Conservation (phyloP, 1,140 invertebrate genomes). For the Pemphigus obesinymphae region DNA sequence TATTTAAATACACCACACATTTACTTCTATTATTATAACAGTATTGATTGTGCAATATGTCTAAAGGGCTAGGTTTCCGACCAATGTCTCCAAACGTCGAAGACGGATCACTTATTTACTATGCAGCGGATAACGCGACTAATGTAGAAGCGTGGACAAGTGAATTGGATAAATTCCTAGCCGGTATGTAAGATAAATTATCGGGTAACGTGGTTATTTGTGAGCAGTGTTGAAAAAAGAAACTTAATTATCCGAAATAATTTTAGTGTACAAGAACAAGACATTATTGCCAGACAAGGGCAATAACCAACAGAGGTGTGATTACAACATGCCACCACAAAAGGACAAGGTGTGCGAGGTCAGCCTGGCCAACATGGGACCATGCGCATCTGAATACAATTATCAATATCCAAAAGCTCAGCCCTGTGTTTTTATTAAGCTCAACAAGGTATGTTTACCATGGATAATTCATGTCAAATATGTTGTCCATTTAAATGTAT, state of each 20-base stretch:
- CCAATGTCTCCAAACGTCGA: conserved; percentile 69
- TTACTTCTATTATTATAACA: background rate
- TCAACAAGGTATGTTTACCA: conserved; percentile 65
- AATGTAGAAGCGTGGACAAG: conserved; percentile 64
- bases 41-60: background rate
- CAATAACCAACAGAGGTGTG: conserved; percentile 62
- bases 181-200: conserved; percentile 57
- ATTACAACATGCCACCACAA: conserved; percentile 57
- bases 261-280: conserved; percentile 27
- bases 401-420: conserved; percentile 69
- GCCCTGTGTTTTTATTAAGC: conserved; percentile 80
- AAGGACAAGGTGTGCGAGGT: conserved; percentile 67
- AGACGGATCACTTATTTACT: conserved; percentile 80
- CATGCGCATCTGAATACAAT: conserved; percentile 59
- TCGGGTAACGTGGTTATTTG: background rate
- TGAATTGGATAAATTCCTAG: conserved; percentile 64
- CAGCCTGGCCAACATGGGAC: conserved; percentile 58
- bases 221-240: background rate
- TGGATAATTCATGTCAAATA: too few species aligned
- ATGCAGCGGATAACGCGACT: conserved; percentile 61
- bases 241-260: background rate
- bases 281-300: conserved; percentile 3
- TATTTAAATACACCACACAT: too few species aligned
- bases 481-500: too few species aligned
- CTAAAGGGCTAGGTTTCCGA: conserved; percentile 73